Conservation (phyloP, 2,888 invertebrate species). For the Lasioglossum pauxillum region DNA sequence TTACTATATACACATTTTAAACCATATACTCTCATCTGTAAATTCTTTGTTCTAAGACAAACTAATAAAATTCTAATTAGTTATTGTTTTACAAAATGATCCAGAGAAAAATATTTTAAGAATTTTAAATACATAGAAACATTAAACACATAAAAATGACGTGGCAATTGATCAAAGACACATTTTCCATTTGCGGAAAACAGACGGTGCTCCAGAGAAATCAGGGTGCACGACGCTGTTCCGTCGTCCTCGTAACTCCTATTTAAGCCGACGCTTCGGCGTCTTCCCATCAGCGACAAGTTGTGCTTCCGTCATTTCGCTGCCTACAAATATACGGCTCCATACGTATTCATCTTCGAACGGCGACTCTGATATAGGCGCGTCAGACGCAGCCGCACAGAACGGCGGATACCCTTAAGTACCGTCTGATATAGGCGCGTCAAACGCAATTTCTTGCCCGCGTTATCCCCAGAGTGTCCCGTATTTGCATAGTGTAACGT, state of each 20-base stretch:
- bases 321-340: neutral
- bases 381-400: conserved; percentile 50
- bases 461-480: conserved; percentile 59
- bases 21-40: neutral
- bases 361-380: conserved; percentile 48
- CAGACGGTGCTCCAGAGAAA: neutral
- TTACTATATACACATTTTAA: neutral
- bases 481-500: conserved; percentile 69
- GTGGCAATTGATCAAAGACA: neutral
- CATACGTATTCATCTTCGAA: conserved; percentile 37
- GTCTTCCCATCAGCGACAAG: neutral
- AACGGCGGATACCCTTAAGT: conserved; percentile 51
- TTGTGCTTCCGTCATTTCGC: neutral
- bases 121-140: no score
- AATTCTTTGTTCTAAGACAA: neutral
- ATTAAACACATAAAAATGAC: no score
- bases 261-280: neutral
- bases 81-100: no score
- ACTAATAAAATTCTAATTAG: neutral
- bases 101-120: no score
- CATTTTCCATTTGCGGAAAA: neutral
- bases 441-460: conserved; percentile 70
- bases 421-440: conserved; percentile 62
- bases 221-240: neutral
- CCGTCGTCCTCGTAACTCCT: neutral